Percentiles rank a stretch among this genome's conserved stretches.
Conservation (phyloP, 2,113 vertebrate species). For the Tetraodon nigroviridis region DNA sequence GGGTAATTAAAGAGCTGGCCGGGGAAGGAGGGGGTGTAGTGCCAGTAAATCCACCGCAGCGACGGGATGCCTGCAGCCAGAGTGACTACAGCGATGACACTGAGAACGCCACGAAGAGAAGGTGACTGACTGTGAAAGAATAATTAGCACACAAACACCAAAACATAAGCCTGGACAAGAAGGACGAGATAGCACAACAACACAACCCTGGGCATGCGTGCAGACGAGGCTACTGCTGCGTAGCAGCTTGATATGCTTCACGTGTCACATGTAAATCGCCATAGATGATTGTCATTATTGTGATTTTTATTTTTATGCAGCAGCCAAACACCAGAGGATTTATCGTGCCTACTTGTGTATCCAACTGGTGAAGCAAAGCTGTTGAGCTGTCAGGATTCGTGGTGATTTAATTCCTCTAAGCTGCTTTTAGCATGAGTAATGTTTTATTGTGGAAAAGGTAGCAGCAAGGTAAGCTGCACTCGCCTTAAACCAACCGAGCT, state of each 20-base stretch:
- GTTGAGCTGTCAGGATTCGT: slow-evolving; percentile 54
- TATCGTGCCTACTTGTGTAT: slow-evolving; percentile 52
- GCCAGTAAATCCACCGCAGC: slow-evolving; percentile 76
- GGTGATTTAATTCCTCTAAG: slow-evolving; percentile 62
- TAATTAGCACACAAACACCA: slow-evolving; percentile 12
- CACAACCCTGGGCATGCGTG: background rate
- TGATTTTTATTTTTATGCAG: slow-evolving; percentile 46
- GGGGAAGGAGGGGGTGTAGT: slow-evolving; percentile 51
- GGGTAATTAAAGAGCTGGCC: slow-evolving; percentile 80
- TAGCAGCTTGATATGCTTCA: slow-evolving; percentile 32
- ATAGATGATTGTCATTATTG: slow-evolving; percentile 52
- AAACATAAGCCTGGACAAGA: slow-evolving; percentile 3
- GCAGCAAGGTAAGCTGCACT: slow-evolving; percentile 31
- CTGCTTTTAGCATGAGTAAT: slow-evolving; percentile 51
- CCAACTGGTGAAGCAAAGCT: slow-evolving; percentile 52
- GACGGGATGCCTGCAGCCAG: slow-evolving; percentile 66
- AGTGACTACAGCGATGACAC: slow-evolving; percentile 70
- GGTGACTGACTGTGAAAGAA: slow-evolving; percentile 32
- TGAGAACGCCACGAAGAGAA: slow-evolving; percentile 51
- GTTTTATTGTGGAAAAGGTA: slow-evolving; percentile 51
- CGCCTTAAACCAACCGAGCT: background rate
- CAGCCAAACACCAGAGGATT: slow-evolving; percentile 46
- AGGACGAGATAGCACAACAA: background rate
- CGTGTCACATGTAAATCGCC: slow-evolving; percentile 53
- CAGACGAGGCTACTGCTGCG: slow-evolving; percentile 1